These are phyloP conservation scores for Caenorhabditis doughertyi DNA, from an alignment of 2,888 invertebrate genomes.

Conservation along the genomic window DNA sequence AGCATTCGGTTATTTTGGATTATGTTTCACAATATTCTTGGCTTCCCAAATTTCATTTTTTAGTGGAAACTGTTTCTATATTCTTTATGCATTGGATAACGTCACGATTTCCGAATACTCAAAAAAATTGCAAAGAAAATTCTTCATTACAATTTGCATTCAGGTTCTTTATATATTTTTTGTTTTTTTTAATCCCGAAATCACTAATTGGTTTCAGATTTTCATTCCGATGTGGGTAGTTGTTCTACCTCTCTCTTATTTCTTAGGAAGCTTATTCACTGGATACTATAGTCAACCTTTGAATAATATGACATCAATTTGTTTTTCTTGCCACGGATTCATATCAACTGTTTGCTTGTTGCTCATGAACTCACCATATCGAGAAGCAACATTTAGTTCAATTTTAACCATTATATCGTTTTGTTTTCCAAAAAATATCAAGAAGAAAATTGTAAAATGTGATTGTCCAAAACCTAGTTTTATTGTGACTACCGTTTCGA, in stretches of 20 bases:
- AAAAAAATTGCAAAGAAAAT: slow-evolving; percentile 34
- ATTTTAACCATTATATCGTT: neutral
- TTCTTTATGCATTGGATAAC: slow-evolving; percentile 21
- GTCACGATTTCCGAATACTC: slow-evolving; percentile 23
- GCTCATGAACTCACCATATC: slow-evolving; percentile 31
- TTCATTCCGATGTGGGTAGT: slow-evolving; percentile 46
- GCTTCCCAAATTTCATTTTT: slow-evolving; percentile 38
- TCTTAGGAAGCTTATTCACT: slow-evolving; percentile 30
- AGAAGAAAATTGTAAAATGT: neutral
- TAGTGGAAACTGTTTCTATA: slow-evolving; percentile 40
- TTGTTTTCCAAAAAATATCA: neutral
- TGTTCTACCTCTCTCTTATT: slow-evolving; percentile 35
- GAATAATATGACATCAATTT: slow-evolving; percentile 28
- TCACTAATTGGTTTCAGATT: slow-evolving; percentile 6
- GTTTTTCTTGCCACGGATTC: slow-evolving; percentile 40
- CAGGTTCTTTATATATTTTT: slow-evolving; percentile 11
- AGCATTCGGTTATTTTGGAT: slow-evolving; percentile 32
- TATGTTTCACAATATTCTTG: slow-evolving; percentile 39
- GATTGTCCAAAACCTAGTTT: slow-evolving; percentile 22
- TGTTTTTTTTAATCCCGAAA: neutral
- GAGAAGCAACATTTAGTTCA: slow-evolving; percentile 15
- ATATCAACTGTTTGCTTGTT: slow-evolving; percentile 32
- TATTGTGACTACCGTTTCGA: slow-evolving; percentile 17
- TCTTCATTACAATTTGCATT: slow-evolving; percentile 42
- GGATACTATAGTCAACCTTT: slow-evolving; percentile 36